Conservation (phyloP, 2,113 vertebrate species). For the Seriola rivoliana region DNA sequence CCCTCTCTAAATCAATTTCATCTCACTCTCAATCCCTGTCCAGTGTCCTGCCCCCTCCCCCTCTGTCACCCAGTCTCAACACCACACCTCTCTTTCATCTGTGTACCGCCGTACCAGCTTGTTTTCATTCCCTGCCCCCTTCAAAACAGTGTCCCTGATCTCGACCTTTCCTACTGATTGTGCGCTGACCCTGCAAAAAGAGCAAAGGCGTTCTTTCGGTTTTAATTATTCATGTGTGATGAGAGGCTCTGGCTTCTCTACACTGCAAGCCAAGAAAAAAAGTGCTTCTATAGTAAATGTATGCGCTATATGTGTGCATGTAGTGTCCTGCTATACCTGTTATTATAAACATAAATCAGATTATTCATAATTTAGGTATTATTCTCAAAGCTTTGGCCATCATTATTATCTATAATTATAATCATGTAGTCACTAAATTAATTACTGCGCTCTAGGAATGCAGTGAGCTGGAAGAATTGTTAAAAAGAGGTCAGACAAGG, state of each 20-base stretch:
- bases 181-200: slow-evolving; percentile 80
- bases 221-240: slow-evolving; percentile 84
- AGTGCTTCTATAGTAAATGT: slow-evolving; percentile 30
- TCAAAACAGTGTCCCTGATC: slow-evolving; percentile 52
- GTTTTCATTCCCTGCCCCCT: slow-evolving; percentile 61
- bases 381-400: neutral
- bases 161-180: slow-evolving; percentile 77
- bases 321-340: neutral
- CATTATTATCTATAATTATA: neutral
- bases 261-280: slow-evolving; percentile 58
- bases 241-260: slow-evolving; percentile 63
- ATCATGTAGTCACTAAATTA: neutral
- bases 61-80: slow-evolving; percentile 51
- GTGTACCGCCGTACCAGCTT: slow-evolving; percentile 45
- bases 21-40: slow-evolving; percentile 32
- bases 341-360: neutral
- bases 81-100: slow-evolving; percentile 64
- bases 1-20: slow-evolving; percentile 43
- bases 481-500: neutral
- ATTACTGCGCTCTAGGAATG: neutral
- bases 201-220: slow-evolving; percentile 70
- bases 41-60: neutral
- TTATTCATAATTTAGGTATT: neutral
- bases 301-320: neutral
- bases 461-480: neutral